Conservation (phyloP, 1,140 invertebrate species). For the Drosophila prosaltans region DNA sequence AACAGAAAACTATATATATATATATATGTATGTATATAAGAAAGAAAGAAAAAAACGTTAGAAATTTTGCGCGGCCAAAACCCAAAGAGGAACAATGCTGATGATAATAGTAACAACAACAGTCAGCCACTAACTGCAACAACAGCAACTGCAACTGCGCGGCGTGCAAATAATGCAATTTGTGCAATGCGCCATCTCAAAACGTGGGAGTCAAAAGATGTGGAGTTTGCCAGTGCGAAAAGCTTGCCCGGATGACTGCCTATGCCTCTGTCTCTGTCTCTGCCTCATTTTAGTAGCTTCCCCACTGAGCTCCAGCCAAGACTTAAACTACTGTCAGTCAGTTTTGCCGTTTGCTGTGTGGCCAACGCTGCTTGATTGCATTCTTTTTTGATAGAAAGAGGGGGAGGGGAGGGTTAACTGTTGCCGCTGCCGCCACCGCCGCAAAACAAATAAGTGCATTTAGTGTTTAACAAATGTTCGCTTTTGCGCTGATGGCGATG, state of each 20-base stretch:
- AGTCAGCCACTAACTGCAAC: constrained; percentile 43
- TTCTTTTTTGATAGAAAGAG: constrained; percentile 33
- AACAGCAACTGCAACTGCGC: constrained; percentile 60
- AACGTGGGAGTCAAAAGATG: constrained; percentile 72
- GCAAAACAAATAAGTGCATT: constrained; percentile 82
- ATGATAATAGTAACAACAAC: constrained; percentile 77
- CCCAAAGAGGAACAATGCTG: constrained; percentile 76
- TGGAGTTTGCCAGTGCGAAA: constrained; percentile 29
- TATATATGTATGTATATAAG: neutral
- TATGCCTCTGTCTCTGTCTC: constrained; percentile 24
- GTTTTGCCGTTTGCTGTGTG: constrained; percentile 58
- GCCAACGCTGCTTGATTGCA: constrained; percentile 67
- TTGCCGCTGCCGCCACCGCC: constrained; percentile 43
- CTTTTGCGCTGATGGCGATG: constrained; percentile 77
- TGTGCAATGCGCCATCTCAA: constrained; percentile 75
- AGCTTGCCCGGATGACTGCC: constrained; percentile 34
- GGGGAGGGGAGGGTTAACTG: neutral
- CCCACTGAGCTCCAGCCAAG: constrained; percentile 62
- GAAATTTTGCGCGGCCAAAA: constrained; percentile 58
- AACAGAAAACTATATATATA: neutral
- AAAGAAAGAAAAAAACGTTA: constrained; percentile 34
- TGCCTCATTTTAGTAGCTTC: constrained; percentile 77
- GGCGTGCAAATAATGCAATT: constrained; percentile 81
- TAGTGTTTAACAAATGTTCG: constrained; percentile 82
- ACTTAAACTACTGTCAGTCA: constrained; percentile 66